A percentile compares a stretch with the other conserved stretches of the same genome.
phyloP scores from a whole-genome alignment of 2,113 vertebrate species.

The Ranitomeya imitator region DNA sequence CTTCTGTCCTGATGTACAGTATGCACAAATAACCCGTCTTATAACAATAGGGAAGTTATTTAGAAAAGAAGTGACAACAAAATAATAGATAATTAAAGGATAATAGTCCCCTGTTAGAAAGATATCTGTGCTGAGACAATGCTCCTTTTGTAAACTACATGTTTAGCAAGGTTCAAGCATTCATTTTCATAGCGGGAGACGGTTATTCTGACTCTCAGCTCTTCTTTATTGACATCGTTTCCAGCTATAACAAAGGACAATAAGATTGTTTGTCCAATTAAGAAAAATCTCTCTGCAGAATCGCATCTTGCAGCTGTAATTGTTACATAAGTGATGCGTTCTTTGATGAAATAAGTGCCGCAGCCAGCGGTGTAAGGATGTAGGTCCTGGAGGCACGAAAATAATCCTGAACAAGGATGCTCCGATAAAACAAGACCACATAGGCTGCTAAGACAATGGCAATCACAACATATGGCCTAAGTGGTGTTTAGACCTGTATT shows the following conservation, averaged over 20 bases:
- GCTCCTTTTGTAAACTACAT: conserved; percentile 50
- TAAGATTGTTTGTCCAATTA: conserved; percentile 29
- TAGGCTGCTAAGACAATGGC: neutral
- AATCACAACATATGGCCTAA: neutral
- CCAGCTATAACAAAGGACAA: conserved; percentile 45
- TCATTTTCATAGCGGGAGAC: conserved; percentile 54
- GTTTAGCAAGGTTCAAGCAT: conserved; percentile 47
- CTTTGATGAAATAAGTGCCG: conserved; percentile 26
- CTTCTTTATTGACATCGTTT: conserved; percentile 45
- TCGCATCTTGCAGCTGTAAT: conserved; percentile 34
- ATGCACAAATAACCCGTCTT: conserved; percentile 6
- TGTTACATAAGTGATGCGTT: conserved; percentile 21
- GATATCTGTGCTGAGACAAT: conserved; percentile 49
- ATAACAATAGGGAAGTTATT: conserved; percentile 43
- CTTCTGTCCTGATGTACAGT: neutral
- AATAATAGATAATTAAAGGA: conserved; percentile 57
- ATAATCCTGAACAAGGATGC: neutral
- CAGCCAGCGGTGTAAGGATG: neutral
- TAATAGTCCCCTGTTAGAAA: conserved; percentile 44
- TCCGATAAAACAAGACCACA: neutral
- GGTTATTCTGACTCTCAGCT: conserved; percentile 42
- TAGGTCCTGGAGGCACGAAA: neutral
- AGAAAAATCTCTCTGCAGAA: neutral
- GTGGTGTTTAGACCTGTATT: neutral
- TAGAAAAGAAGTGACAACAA: conserved; percentile 56